Base-by-base conservation (phyloP, 2,797 vertebrate genomes). In the Cygnus olor region DNA sequence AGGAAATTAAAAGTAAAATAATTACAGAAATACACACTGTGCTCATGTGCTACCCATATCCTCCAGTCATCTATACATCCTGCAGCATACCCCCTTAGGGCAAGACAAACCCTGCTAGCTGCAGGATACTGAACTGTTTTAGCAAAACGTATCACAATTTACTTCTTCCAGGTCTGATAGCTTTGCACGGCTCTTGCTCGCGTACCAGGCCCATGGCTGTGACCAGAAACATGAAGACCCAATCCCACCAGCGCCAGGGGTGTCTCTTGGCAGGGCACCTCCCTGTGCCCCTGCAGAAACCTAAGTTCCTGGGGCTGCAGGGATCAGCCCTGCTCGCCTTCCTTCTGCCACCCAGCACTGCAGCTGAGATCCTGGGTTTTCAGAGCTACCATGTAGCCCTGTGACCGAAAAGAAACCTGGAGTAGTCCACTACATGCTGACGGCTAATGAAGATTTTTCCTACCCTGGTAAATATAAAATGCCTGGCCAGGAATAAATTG, bases 1-100 rank as follows among this genome's bases (percentile, higher is more conserved):
- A 88, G 53, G 74, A 82, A 95, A 42, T 44, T 15, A 47, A 32
- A 87, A 61, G 49, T 72, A 87, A 83, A 91, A 27, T 61, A 86
- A 69, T 85, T 82, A 44, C 28, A 70, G 53, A 80, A 93, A 80
- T 24, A 85, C 73, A 42, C 36, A 22, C 28, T 47, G 44, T 10
- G 17, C 6, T 76, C 12, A 2, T 2, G 42, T 1, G 4, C 40
- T 81, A 19, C 71, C 13, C 3, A 72, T 88, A 80, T 73, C 38
- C 42, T 78, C 60, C n/a, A 65, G 30, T 14, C 6, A 34, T 53
- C 24, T 51, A 27, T 18, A 38, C 21, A 14, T 54, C 53, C 78
- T 71, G 60, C 68, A 40, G 58, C 77, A 70, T 32, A 40, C 8
- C 14, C 47, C 6, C 13, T 24, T 28, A 68, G 77, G 44, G 80